Percentiles rank a stretch among this genome's conserved stretches.
These are phyloP conservation scores for Megalonaias nervosa DNA, from an alignment of 1,140 invertebrate genomes.

Conservation along the genomic window DNA sequence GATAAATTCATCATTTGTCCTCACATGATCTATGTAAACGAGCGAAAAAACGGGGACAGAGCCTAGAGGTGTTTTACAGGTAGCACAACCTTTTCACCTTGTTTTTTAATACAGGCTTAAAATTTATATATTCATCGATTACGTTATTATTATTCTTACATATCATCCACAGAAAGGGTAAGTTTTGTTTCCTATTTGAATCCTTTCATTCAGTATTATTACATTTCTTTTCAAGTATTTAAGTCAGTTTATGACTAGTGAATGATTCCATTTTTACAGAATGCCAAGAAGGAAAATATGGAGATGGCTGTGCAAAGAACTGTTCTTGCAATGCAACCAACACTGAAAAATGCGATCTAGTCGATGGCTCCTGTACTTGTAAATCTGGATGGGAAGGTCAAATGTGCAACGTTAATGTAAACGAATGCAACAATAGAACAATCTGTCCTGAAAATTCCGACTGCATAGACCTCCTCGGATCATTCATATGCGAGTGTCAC, in stretches of 20 bases:
- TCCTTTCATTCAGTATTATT: too few relatives aligned
- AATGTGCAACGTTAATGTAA: slow-evolving; percentile 14
- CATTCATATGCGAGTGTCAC: slow-evolving; percentile 34
- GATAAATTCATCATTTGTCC: too few relatives aligned
- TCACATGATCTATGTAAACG: too few relatives aligned
- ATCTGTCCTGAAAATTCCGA: slow-evolving; percentile 11
- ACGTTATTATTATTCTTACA: too few relatives aligned
- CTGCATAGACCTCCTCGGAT: slow-evolving; percentile 27
- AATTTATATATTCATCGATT: too few relatives aligned
- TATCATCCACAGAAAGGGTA: too few relatives aligned
- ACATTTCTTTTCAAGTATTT: neutral
- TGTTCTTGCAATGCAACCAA: slow-evolving; percentile 20
- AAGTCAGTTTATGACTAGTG: neutral
- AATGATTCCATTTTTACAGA: slow-evolving; percentile 8
- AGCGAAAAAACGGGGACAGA: too few relatives aligned
- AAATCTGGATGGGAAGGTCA: slow-evolving; percentile 25
- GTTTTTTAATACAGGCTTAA: too few relatives aligned
- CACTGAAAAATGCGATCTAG: slow-evolving; percentile 5
- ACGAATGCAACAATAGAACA: slow-evolving; percentile 32
- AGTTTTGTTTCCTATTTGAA: too few relatives aligned
- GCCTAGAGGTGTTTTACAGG: too few relatives aligned
- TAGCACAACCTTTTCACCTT: too few relatives aligned
- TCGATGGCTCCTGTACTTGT: slow-evolving; percentile 31
- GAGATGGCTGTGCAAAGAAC: slow-evolving; percentile 13
- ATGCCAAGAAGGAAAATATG: slow-evolving; percentile 23